Evolutionary conservation across 2,113 vertebrate species (phyloP), one percentile per base, ranked within the genome.

Genomic region (Accipiter virgatus): DNA sequence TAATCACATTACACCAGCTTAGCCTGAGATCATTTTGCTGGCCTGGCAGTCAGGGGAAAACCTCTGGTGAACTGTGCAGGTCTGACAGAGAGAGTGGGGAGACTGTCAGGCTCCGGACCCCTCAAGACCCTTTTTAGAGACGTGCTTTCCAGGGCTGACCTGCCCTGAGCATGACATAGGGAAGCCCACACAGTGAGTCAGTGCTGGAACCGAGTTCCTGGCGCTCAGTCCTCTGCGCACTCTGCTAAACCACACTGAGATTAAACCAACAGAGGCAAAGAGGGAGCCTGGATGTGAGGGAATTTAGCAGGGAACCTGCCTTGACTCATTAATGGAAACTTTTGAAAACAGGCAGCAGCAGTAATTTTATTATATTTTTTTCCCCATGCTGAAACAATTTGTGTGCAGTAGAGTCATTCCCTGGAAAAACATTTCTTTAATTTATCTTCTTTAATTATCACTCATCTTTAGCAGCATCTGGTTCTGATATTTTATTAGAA

Each of bases 371-470:
- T 97, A 96, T 95, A 96, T 97, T 53, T 96, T 95, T 81, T 97
- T 93, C 92, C 94, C 94, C 96, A 96, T 98, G 96, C 94, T 98
- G 98, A 97, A 98, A 97, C 96, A 97, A 97, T 98, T 97, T 94
- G 93, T 97, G 94, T 92, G 88, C 82, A 94, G 75, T 82, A 93
- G 88, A 97, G 75, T 96, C 98, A 98, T 98, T 98, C 97, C 96
- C 89, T 98, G 97, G 96, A 98, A 98, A 96, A 98, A 97, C 93
- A 97, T 98, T 98, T 97, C 96, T 95, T 98, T 96, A 98, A 98
- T 98, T 98, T 98, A 98, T 98, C 98, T 97, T 96, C 95, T 97
- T 97, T 98, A 98, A 98, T 98, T 98, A 98, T 98, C 97, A 97
- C 97, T 97, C 97, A 93, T 98, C 97, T 98, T 97, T 97, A 97